A percentile compares a stretch with the other conserved stretches of the same genome.
phyloP scores from a whole-genome alignment of 1,140 invertebrate species.

The Atta texana region DNA sequence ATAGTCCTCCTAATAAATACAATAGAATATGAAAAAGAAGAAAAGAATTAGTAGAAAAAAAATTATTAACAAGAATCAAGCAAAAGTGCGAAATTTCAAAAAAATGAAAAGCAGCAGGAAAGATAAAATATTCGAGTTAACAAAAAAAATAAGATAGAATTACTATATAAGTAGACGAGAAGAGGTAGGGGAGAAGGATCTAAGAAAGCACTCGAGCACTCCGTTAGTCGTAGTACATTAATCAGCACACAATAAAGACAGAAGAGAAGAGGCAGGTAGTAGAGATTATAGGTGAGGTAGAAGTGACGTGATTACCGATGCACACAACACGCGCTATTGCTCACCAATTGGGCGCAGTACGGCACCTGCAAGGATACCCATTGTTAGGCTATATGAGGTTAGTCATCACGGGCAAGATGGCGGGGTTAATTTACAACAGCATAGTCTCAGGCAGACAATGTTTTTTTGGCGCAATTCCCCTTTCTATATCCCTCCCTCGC shows the following conservation, averaged over 20 bases:
- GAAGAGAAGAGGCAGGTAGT: constrained; percentile 78
- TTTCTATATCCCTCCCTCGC: background rate
- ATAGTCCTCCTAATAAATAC: background rate
- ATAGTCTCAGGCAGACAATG: constrained; percentile 63
- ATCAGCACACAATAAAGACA: constrained; percentile 62
- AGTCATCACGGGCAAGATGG: constrained; percentile 81
- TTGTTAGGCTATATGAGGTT: constrained; percentile 86
- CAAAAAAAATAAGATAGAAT: background rate
- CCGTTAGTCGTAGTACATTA: constrained; percentile 74
- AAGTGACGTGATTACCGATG: constrained; percentile 93
- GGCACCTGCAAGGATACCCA: constrained; percentile 92
- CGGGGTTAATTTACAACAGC: constrained; percentile 76
- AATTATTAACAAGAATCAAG: constrained; percentile 3
- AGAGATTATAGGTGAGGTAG: constrained; percentile 85
- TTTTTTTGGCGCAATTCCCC: constrained; percentile 14
- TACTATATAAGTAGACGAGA: constrained; percentile 43
- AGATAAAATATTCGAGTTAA: background rate
- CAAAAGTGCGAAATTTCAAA: constrained; percentile 4
- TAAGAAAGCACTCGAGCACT: constrained; percentile 78
- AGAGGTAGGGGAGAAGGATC: background rate
- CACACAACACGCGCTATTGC: constrained; percentile 96
- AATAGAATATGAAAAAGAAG: constrained; percentile 7
- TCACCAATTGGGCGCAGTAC: constrained; percentile 95
- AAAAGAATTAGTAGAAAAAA: background rate
- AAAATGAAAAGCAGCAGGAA: constrained; percentile 16